These are phyloP conservation scores for Virgularia gustaviana DNA, from an alignment of 92 coral and sea anemone species.

Conservation along the genomic window DNA sequence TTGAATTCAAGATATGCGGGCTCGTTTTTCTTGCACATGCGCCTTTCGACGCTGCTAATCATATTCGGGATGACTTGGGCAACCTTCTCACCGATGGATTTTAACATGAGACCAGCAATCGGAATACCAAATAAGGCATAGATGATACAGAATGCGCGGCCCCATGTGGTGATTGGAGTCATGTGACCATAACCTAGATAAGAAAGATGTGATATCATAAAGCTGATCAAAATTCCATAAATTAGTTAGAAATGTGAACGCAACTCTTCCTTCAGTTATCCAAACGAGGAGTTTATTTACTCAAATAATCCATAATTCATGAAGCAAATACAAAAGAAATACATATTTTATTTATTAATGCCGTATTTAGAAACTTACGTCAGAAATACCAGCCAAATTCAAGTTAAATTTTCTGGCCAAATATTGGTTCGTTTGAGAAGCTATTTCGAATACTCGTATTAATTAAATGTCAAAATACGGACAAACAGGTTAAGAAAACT, in stretches of 20 bases:
- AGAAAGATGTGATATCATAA: neutral
- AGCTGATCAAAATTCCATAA: neutral
- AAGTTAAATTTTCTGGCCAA: too few species aligned
- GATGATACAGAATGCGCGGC: conserved; percentile 84
- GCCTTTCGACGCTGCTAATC: conserved; percentile 66
- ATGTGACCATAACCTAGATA: conserved; percentile 83
- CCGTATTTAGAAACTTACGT: too few species aligned
- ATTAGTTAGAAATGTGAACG: neutral
- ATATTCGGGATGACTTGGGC: conserved; percentile 83
- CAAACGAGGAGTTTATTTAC: neutral
- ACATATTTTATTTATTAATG: too few species aligned
- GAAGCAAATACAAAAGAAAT: too few species aligned
- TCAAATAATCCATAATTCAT: neutral
- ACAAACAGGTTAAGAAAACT: too few species aligned
- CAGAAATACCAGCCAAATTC: too few species aligned
- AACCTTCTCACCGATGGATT: conserved; percentile 94
- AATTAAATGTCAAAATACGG: too few species aligned
- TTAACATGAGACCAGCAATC: conserved; percentile 94
- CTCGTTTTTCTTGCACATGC: conserved; percentile 62
- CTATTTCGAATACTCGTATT: too few species aligned
- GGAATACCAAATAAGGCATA: conserved; percentile 99
- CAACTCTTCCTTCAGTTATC: neutral
- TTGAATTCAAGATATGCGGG: conserved; percentile 70
- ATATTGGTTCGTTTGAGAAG: too few species aligned
- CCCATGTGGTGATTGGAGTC: conserved; percentile 97